Base-by-base conservation (phyloP, 1,140 invertebrate genomes). In the Anagrus nilaparvatae region DNA sequence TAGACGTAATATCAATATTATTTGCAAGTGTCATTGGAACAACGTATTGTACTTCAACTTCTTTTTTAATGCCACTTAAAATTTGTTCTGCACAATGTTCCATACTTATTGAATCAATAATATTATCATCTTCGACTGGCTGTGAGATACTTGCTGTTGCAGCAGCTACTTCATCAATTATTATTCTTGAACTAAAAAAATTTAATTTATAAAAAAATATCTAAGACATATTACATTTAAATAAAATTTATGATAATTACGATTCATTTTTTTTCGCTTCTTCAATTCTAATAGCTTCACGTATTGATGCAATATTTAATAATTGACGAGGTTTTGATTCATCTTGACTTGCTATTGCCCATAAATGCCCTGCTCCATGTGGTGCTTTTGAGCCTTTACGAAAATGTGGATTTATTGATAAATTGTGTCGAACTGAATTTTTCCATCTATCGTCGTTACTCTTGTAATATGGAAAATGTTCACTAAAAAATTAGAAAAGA, bases 381-480 rank as follows among this genome's bases (percentile, higher is more conserved):
- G 82, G 73, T 0, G 85, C 83, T 54, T 88, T 84, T 0, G 79
- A 79, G 0, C 85, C 86, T 61, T 91, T 91, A 3, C 85, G 74
- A 55, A 91, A 91, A 59, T 89, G 85, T 1, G 86, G 87, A 63
- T 88, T 91, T 55, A 91, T 90, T 3, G 84, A 88, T 12, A 90
- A 65, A 65, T 89, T 89, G 58, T 89, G 86, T 41, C 87, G 69
- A 0, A 91, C 84, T 0, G 86, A 90, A 60, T 91, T 91, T 58
- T 91, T 91, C 87, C 87, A 91, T 48, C 86, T 75, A 50, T 89
- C 86, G 45, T 91, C 86, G 51, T 87, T 83, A 24, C 82, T 79
- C 58, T 86, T 85, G 61, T 87, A 91, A 54, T 79, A 90, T 0
- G 86, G 85, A 66, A 86, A 90, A 42, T 79, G 82, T 52, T 85